phyloP scores from a whole-genome alignment of 2,888 invertebrate genomes.

The Yponomeuta plumbellus region DNA sequence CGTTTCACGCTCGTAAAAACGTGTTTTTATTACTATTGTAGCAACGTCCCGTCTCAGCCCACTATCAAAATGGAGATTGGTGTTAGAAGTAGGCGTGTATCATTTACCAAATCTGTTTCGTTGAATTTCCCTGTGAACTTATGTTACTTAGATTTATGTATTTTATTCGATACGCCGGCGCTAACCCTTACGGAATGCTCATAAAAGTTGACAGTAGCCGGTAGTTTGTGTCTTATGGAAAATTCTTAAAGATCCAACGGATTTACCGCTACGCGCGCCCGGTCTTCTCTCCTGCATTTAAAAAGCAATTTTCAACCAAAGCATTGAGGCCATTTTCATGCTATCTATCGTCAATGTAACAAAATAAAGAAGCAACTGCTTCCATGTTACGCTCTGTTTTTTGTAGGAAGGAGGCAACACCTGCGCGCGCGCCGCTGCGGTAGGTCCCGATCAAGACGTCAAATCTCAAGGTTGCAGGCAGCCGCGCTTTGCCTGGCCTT shows the following conservation, averaged over 20 bases:
- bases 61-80: slow-evolving; percentile 39
- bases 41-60: slow-evolving; percentile 38
- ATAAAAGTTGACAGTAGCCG: background rate
- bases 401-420: slow-evolving; percentile 57
- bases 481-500: slow-evolving; percentile 51
- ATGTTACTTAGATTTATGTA: background rate
- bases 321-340: slow-evolving; percentile 26
- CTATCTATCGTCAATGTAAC: slow-evolving; percentile 42
- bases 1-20: slow-evolving; percentile 53
- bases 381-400: slow-evolving; percentile 65
- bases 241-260: background rate
- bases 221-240: background rate
- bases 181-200: background rate
- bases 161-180: background rate
- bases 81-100: background rate
- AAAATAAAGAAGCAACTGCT: slow-evolving; percentile 57
- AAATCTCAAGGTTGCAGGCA: slow-evolving; percentile 68
- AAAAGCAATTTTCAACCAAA: background rate
- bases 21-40: slow-evolving; percentile 48
- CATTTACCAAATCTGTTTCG: slow-evolving; percentile 29
- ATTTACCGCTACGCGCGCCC: background rate
- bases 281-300: background rate
- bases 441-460: slow-evolving; percentile 76
- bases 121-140: slow-evolving; percentile 35
- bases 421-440: slow-evolving; percentile 69